Evolutionary conservation across 1,140 invertebrate genomes (phyloP).

Genomic region (Delia radicum): DNA sequence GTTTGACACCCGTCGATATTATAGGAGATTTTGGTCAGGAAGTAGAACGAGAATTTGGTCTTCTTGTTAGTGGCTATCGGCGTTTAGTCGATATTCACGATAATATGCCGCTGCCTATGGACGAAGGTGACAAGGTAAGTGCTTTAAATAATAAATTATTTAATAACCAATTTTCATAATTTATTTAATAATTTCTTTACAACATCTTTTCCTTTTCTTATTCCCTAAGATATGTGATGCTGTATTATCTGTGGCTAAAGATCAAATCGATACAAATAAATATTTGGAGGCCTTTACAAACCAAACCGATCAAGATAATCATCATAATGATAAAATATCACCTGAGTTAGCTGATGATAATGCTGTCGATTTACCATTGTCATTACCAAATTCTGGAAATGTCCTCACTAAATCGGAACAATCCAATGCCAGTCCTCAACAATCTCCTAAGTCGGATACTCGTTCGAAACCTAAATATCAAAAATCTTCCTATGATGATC

Average conservation of each 20-base stretch:
- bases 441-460: not conserved
- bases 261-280: constrained; percentile 27
- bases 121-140: constrained; percentile 14
- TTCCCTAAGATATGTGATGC: constrained; percentile 25
- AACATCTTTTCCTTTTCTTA: not conserved
- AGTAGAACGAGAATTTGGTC: constrained; percentile 53
- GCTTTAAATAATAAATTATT: not conserved
- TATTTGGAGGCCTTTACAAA: constrained; percentile 24
- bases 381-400: not conserved
- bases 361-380: constrained; percentile 25
- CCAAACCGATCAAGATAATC: constrained; percentile 24
- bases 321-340: not conserved
- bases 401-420: not conserved
- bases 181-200: too few relatives aligned
- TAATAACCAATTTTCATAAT: not conserved
- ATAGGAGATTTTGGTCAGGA: constrained; percentile 55
- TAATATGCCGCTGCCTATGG: constrained; percentile 1
- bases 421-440: not conserved
- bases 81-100: constrained; percentile 27
- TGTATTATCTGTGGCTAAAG: constrained; percentile 28
- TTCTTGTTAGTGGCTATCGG: constrained; percentile 36
- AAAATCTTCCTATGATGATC: constrained; percentile 32
- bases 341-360: constrained; percentile 27
- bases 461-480: constrained; percentile 29
- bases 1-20: constrained; percentile 40